Conservation (phyloP, 2,797 vertebrate genomes). For the Betta splendens region DNA sequence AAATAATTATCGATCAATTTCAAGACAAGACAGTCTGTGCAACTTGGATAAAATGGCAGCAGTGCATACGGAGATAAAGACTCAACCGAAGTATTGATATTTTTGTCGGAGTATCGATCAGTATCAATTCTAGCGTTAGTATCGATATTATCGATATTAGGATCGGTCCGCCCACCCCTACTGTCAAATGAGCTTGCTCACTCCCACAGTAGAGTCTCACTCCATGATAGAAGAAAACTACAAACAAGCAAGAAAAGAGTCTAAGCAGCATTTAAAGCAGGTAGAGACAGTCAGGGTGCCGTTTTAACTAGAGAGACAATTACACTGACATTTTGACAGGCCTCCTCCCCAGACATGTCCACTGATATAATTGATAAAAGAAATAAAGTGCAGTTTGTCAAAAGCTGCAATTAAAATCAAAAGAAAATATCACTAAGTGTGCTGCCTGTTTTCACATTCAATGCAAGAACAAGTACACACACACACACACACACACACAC, state of each 20-base stretch:
- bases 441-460: neutral
- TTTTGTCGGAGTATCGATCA: too few relatives aligned
- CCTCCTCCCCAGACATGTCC: conserved; percentile 24
- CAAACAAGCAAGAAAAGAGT: conserved; percentile 8
- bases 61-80: too few relatives aligned
- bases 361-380: conserved; percentile 23
- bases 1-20: too few relatives aligned
- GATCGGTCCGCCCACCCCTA: too few relatives aligned
- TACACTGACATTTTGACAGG: conserved; percentile 37
- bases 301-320: conserved; percentile 27
- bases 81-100: too few relatives aligned
- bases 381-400: conserved; percentile 19
- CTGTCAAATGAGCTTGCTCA: conserved; percentile 21
- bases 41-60: too few relatives aligned
- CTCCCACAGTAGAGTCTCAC: conserved; percentile 6
- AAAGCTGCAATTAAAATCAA: conserved; percentile 24
- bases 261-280: conserved; percentile 23
- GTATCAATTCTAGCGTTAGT: too few relatives aligned
- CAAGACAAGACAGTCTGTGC: too few relatives aligned
- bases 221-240: neutral
- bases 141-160: too few relatives aligned
- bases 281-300: conserved; percentile 11
- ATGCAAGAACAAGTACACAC: too few relatives aligned
- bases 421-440: neutral
- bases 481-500: conserved; percentile 16